phyloP scores from a whole-genome alignment of 2,113 vertebrate genomes.

The Chaetodon trifascialis region DNA sequence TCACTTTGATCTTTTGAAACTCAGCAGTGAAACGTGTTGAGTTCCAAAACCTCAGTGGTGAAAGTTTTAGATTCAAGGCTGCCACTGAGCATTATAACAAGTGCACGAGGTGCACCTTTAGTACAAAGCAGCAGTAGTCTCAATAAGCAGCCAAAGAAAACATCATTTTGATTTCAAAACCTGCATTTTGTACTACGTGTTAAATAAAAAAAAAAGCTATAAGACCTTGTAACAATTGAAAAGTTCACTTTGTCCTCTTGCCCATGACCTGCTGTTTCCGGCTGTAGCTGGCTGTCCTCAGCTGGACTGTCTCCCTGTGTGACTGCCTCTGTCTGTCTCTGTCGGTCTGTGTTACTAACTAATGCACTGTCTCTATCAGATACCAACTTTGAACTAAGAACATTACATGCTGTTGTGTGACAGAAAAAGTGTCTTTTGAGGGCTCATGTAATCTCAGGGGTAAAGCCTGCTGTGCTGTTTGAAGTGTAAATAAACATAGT shows the following conservation, averaged over 20 bases:
- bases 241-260: conserved; percentile 15
- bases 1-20: neutral
- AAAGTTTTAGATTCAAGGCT: neutral
- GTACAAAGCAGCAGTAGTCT: neutral
- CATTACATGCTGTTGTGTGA: conserved; percentile 42
- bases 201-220: neutral
- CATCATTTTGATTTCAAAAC: neutral
- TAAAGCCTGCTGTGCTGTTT: conserved; percentile 34
- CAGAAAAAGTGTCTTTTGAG: conserved; percentile 45
- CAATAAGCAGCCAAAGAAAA: neutral
- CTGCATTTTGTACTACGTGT: neutral
- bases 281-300: neutral
- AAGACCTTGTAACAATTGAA: neutral
- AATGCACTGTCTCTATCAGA: conserved; percentile 42
- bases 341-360: conserved; percentile 28
- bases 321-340: conserved; percentile 23
- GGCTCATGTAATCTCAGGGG: conserved; percentile 44
- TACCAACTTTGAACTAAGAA: conserved; percentile 47
- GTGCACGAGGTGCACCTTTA: neutral
- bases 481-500: conserved; percentile 69
- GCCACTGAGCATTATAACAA: neutral
- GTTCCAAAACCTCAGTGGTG: too few species aligned
- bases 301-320: conserved; percentile 33
- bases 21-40: neutral
- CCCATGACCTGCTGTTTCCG: conserved; percentile 7